Evolutionary conservation across 2,888 invertebrate species (phyloP), one percentile per base, ranked within the genome.

Genomic region (Slavum lentiscoides): DNA sequence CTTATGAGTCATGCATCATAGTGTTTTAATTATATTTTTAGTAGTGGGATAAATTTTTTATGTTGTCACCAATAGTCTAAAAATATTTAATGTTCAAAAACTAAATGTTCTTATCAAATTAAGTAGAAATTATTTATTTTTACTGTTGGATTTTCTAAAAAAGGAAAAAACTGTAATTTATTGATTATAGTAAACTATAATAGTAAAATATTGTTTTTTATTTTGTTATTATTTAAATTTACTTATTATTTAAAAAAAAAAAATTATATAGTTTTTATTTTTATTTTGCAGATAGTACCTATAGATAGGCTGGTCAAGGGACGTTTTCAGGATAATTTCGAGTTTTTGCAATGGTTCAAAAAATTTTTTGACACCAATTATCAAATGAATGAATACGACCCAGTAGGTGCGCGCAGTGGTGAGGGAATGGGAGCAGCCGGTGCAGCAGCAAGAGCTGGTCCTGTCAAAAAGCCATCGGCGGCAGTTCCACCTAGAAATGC

Each of bases 341-440:
- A 98, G 89, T 98, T 98, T 90, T 93, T 98, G 86, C 98, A 98
- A 90, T 98, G 98, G 98, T 98, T 98, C 91, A 98, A 98, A 91
- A 97, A 97, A 88, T 98, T 98, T 90, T 98, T 97, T 89, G 98
- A 98, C 89, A 97, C 97, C 85, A 99, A 99, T 91, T 97, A 96
- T 90, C 93, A 94, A 88, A 97, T 96, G 87, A 90, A 91, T 86
- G 95, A 96, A 84, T 98, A 98, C 88, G 95, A 97, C 88, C 93
- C 98, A 82, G 88, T 94, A 86, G 91, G 90, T 84, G 93, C 93
- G 86, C 91, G 98, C 85, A 94, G 93, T 85, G 95, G 95, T 85
- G 93, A 94, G 86, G 90, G 91, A 80, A 92, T 96, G 92, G 95
- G 95, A 85, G 91, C 91, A 86, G 93, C 93, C 84, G 91, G 92